Evolutionary conservation across 2,797 vertebrate species (phyloP).

Genomic region (Agapornis canus): DNA sequence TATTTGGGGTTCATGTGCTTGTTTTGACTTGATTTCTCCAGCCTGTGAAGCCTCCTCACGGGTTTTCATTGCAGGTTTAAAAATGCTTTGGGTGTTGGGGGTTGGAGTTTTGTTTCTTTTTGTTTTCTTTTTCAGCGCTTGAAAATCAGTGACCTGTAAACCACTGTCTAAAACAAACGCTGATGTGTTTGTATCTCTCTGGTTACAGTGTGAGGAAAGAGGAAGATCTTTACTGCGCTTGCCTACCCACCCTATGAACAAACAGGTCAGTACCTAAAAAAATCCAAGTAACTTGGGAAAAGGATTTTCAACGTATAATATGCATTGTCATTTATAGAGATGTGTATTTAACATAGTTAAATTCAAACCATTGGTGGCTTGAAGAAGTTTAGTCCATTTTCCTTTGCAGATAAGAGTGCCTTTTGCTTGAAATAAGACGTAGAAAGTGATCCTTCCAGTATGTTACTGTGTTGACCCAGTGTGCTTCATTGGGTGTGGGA

Average conservation of each 20-base stretch:
- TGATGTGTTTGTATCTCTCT: not conserved
- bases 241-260: not conserved
- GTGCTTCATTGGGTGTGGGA: not conserved
- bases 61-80: not conserved
- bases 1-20: not conserved
- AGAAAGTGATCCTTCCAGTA: not conserved
- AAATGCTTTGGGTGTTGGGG: not conserved
- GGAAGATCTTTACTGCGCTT: constrained; percentile 8
- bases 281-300: not conserved
- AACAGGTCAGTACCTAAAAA: constrained; percentile 52
- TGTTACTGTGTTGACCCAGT: not conserved
- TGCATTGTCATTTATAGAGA: not conserved
- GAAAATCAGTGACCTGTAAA: not conserved
- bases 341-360: not conserved
- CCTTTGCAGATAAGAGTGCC: not conserved
- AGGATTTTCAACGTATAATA: not conserved
- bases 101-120: not conserved
- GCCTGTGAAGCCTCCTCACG: not conserved
- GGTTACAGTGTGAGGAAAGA: not conserved
- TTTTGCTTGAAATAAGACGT: not conserved
- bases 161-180: not conserved
- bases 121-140: accelerated
- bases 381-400: not conserved
- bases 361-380: not conserved
- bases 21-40: not conserved